Evolutionary conservation across 2,888 invertebrate genomes (phyloP).

Genomic region (Microplitis deprimator): DNA sequence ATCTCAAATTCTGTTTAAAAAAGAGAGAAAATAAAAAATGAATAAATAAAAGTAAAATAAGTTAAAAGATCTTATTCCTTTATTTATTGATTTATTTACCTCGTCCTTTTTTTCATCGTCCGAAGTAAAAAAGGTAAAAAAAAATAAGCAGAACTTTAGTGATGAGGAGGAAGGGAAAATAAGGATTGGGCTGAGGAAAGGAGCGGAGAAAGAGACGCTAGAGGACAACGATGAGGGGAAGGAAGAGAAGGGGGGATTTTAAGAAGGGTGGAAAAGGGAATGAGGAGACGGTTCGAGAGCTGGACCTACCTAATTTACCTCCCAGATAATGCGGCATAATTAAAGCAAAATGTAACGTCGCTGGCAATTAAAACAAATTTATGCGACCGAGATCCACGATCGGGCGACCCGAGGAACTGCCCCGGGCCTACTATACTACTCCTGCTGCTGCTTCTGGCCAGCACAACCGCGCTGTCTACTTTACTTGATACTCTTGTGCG

Average conservation of each 20-base stretch:
- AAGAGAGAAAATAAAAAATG: background rate
- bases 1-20: background rate
- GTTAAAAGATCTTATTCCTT: slow-evolving; percentile 33
- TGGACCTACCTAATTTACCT: slow-evolving; percentile 72
- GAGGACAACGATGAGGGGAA: slow-evolving; percentile 4
- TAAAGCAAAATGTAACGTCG: slow-evolving; percentile 72
- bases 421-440: slow-evolving; percentile 49
- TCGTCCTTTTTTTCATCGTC: slow-evolving; percentile 17
- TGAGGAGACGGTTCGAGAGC: slow-evolving; percentile 62
- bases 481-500: slow-evolving; percentile 36
- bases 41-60: background rate
- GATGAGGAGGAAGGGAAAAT: slow-evolving; percentile 15
- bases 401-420: slow-evolving; percentile 63
- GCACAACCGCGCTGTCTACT: slow-evolving; percentile 49
- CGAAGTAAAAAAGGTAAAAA: slow-evolving; percentile 28
- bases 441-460: slow-evolving; percentile 47
- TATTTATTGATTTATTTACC: slow-evolving; percentile 43
- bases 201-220: slow-evolving; percentile 17
- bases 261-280: slow-evolving; percentile 31
- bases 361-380: slow-evolving; percentile 72
- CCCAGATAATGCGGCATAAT: slow-evolving; percentile 72
- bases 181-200: slow-evolving; percentile 13
- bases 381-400: slow-evolving; percentile 72
- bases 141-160: slow-evolving; percentile 20
- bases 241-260: slow-evolving; percentile 41